phyloP scores from a whole-genome alignment of 2,797 vertebrate genomes.

The Enteromius trimaculatus region DNA sequence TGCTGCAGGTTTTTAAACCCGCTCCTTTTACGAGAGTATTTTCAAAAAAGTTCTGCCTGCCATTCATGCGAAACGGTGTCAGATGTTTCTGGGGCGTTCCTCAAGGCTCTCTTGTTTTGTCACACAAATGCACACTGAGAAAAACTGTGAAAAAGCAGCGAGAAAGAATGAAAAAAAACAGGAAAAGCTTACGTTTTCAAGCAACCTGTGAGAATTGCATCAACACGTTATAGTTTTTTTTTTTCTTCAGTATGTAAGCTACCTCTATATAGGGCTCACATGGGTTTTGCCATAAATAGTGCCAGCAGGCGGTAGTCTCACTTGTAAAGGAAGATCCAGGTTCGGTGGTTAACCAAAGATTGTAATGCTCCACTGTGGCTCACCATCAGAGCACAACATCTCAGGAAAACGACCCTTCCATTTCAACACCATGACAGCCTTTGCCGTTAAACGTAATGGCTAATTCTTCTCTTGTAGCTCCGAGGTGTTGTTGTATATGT shows the following conservation, averaged over 20 bases:
- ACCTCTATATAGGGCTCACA: conserved; percentile 45
- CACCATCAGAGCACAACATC: conserved; percentile 66
- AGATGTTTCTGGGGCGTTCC: conserved; percentile 66
- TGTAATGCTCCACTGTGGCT: conserved; percentile 63
- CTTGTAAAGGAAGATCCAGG: conserved; percentile 67
- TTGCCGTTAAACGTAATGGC: conserved; percentile 52
- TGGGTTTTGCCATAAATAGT: conserved; percentile 28
- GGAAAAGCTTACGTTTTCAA: conserved; percentile 28
- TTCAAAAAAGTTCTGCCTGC: conserved; percentile 62
- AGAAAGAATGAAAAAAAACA: conserved; percentile 15
- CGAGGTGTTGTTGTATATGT: conserved; percentile 56
- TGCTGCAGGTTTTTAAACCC: conserved; percentile 65
- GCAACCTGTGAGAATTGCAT: conserved; percentile 41
- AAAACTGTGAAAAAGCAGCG: conserved; percentile 10
- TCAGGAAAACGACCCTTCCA: conserved; percentile 56
- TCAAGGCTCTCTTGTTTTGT: conserved; percentile 56
- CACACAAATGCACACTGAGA: conserved; percentile 38
- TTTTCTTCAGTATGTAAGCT: conserved; percentile 43
- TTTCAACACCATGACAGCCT: conserved; percentile 59
- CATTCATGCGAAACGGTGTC: conserved; percentile 67
- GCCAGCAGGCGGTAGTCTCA: conserved; percentile 55
- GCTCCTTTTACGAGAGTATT: conserved; percentile 63
- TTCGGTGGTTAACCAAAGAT: conserved; percentile 76
- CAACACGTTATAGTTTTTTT: conserved; percentile 9
- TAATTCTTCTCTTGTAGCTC: conserved; percentile 50